phyloP scores from a whole-genome alignment of 37 sponge, comb jelly and placozoan genomes.

The Beroe forskalii region DNA sequence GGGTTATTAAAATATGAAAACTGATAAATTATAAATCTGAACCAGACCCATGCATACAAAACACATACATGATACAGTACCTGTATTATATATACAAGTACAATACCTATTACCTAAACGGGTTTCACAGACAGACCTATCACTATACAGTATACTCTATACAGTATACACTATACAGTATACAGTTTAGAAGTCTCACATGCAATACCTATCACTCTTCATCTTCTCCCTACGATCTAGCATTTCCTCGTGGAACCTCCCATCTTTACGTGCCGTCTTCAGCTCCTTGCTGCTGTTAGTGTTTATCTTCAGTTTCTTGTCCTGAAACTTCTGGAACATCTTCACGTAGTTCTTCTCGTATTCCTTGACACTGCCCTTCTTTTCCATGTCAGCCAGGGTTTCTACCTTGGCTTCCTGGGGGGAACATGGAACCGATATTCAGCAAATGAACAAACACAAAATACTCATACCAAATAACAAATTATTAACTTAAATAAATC shows the following conservation, averaged over 20 bases:
- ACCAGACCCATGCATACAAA: too few relatives aligned
- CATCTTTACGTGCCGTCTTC: constrained; percentile 34
- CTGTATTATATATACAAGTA: too few relatives aligned
- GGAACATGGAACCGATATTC: too few relatives aligned
- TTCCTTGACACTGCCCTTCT: constrained; percentile 22
- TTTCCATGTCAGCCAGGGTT: constrained; percentile 38
- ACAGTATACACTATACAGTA: too few relatives aligned
- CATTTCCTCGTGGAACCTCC: constrained; percentile 63
- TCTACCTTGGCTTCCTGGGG: constrained; percentile 5
- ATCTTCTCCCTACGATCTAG: constrained; percentile 28
- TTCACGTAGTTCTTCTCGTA: constrained; percentile 52
- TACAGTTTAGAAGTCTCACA: too few relatives aligned
- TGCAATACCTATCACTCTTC: constrained; percentile 60
- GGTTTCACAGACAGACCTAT: too few relatives aligned
- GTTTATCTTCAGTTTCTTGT: constrained; percentile 43
- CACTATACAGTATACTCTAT: too few relatives aligned
- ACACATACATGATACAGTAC: too few relatives aligned
- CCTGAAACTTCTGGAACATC: constrained; percentile 59
- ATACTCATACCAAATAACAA: background rate
- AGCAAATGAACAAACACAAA: too few relatives aligned
- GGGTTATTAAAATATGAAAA: too few relatives aligned
- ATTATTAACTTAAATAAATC: background rate
- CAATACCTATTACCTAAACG: too few relatives aligned
- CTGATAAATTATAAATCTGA: too few relatives aligned
- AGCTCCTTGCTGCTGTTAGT: background rate